These are phyloP conservation scores for Pelodytes ibericus DNA, from an alignment of 2,797 vertebrate genomes.

Conservation along the genomic window DNA sequence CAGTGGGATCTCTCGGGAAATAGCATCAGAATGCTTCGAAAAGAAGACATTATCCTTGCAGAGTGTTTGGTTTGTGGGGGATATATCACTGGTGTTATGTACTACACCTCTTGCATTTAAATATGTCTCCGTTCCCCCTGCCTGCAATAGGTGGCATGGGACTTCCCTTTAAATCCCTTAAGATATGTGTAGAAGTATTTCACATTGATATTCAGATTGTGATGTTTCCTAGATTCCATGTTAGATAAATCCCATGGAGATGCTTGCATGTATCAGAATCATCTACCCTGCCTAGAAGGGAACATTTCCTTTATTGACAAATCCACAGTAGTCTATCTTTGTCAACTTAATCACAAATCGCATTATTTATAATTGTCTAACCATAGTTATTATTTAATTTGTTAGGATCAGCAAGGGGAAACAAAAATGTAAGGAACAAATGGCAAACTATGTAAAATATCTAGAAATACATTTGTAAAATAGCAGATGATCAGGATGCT, in stretches of 20 bases:
- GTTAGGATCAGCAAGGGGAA: neutral
- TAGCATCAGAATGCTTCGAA: no score
- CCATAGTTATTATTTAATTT: neutral
- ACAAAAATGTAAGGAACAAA: no score
- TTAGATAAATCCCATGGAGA: conserved; percentile 14
- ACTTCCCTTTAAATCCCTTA: conserved; percentile 31
- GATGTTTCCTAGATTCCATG: conserved; percentile 18
- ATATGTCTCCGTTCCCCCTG: neutral
- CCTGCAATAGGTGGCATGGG: conserved; percentile 6
- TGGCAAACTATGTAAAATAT: no score
- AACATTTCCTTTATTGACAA: conserved; percentile 9
- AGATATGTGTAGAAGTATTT: conserved; percentile 1
- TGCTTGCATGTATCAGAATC: neutral
- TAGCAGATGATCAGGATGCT: no score
- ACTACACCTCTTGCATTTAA: neutral
- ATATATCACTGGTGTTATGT: neutral
- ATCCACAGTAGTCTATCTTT: conserved; percentile 14
- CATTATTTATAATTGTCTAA: conserved; percentile 7
- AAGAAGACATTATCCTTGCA: neutral
- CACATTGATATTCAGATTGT: conserved; percentile 18
- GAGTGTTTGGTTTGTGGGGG: neutral
- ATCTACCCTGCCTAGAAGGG: neutral
- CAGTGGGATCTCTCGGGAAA: neutral
- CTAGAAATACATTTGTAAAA: no score
- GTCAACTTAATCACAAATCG: neutral